phyloP scores from a whole-genome alignment of 2,888 invertebrate genomes.

The Leptopilina myrica region DNA sequence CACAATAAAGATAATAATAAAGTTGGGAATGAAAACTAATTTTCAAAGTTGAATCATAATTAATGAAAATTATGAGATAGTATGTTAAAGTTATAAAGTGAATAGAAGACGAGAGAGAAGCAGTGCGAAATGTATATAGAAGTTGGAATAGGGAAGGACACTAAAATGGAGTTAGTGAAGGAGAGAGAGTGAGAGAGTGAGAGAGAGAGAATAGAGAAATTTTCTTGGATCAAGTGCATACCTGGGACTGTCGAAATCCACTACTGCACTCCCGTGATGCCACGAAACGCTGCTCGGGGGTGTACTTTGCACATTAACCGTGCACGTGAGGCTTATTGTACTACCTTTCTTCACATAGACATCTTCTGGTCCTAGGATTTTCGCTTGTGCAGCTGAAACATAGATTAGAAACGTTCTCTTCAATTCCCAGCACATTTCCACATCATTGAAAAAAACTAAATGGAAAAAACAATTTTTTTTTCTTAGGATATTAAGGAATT shows the following conservation, averaged over 20 bases:
- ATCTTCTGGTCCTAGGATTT: constrained; percentile 90
- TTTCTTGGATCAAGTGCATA: constrained; percentile 56
- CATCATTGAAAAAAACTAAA: constrained; percentile 13
- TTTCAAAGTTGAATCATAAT: background rate
- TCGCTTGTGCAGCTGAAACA: constrained; percentile 90
- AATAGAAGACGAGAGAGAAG: background rate
- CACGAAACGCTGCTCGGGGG: constrained; percentile 86
- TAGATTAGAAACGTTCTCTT: constrained; percentile 58
- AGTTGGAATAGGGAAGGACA: background rate
- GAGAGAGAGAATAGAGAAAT: constrained; percentile 1
- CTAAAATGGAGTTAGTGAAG: constrained; percentile 10
- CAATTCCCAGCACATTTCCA: constrained; percentile 17
- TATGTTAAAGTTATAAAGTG: constrained; percentile 15
- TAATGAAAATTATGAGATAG: constrained; percentile 10
- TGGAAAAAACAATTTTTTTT: background rate
- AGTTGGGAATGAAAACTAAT: background rate
- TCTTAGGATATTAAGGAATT: background rate
- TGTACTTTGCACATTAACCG: constrained; percentile 91
- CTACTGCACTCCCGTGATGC: constrained; percentile 89
- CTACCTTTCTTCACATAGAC: constrained; percentile 94
- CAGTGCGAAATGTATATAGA: constrained; percentile 15
- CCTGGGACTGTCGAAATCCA: constrained; percentile 84
- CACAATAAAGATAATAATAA: constrained; percentile 1
- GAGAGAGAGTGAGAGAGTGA: background rate
- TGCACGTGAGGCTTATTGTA: constrained; percentile 92